A percentile compares a stretch with the other conserved stretches of the same genome.
phyloP scores from a whole-genome alignment of 2,888 invertebrate genomes.

The Amphipyra tragopoginis region DNA sequence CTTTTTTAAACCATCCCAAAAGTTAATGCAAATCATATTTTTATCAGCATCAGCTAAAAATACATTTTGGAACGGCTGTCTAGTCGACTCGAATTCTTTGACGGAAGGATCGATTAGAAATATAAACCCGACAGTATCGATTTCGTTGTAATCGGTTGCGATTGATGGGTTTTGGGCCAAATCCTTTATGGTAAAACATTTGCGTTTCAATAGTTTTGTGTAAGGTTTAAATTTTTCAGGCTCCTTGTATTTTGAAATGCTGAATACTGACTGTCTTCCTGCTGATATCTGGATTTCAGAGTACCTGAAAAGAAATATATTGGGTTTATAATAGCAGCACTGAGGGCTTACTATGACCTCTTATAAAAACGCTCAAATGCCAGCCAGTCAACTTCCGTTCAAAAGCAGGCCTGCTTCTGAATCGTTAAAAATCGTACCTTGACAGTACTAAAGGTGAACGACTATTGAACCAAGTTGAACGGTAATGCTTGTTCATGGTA shows the following conservation, averaged over 20 bases:
- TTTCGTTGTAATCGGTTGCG: slow-evolving; percentile 90
- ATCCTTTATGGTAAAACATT: slow-evolving; percentile 84
- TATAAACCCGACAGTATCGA: slow-evolving; percentile 93
- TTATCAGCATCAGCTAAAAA: slow-evolving; percentile 90
- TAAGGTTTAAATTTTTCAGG: slow-evolving; percentile 57
- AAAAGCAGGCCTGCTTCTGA: too few species aligned
- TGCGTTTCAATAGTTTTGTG: slow-evolving; percentile 70
- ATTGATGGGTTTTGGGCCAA: slow-evolving; percentile 70
- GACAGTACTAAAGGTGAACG: too few species aligned
- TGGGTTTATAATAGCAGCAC: too few species aligned
- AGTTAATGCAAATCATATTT: slow-evolving; percentile 88
- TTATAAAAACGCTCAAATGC: too few species aligned
- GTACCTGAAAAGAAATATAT: slow-evolving; percentile 83
- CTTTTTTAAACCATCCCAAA: slow-evolving; percentile 88
- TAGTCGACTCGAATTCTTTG: slow-evolving; percentile 75
- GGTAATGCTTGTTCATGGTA: too few species aligned
- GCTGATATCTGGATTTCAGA: slow-evolving; percentile 90
- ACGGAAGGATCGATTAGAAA: slow-evolving; percentile 88
- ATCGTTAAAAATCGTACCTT: too few species aligned
- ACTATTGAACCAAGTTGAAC: too few species aligned
- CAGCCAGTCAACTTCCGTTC: too few species aligned
- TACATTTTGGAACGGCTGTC: slow-evolving; percentile 87
- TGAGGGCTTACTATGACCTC: too few species aligned
- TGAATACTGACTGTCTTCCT: slow-evolving; percentile 86
- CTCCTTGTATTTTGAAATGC: slow-evolving; percentile 67